Percentiles rank a stretch among this genome's conserved stretches.
These are phyloP conservation scores for Anisognathus igniventris DNA, from an alignment of 2,797 vertebrate genomes.

Conservation along the genomic window DNA sequence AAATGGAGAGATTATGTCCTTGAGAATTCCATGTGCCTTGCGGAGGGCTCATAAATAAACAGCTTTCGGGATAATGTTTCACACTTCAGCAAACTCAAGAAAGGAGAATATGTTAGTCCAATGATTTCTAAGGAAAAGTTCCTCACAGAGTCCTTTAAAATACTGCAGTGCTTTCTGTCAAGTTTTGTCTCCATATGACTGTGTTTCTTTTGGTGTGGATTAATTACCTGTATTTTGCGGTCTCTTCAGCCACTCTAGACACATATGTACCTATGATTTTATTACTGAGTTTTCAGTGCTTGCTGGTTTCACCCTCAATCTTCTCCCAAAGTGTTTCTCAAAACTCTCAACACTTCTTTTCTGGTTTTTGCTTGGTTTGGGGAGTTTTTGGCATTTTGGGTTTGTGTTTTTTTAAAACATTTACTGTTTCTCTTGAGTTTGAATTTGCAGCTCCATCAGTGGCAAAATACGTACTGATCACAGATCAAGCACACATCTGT, in stretches of 20 bases:
- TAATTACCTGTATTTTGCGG: not conserved
- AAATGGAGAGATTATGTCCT: constrained; percentile 24
- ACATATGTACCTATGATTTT: not conserved
- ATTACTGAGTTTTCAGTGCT: not conserved
- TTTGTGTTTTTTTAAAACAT: not conserved
- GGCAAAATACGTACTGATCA: not conserved
- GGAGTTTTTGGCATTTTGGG: not conserved
- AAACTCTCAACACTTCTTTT: not conserved
- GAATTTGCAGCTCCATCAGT: not conserved
- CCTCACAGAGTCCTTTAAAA: not conserved
- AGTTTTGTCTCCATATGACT: not conserved
- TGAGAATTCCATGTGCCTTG: constrained; percentile 17
- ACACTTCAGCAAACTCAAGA: constrained; percentile 23
- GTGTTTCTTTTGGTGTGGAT: not conserved
- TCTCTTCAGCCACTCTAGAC: not conserved
- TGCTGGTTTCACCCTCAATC: not conserved
- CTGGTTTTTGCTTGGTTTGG: not conserved
- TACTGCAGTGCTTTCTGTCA: not conserved
- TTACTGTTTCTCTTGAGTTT: not conserved
- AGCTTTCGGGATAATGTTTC: constrained; percentile 49
- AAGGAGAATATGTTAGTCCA: not conserved
- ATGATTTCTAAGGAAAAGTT: not conserved
- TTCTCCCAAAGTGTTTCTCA: not conserved
- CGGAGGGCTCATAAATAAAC: constrained; percentile 46
- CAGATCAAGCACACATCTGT: not conserved